phyloP scores from a whole-genome alignment of 1,140 invertebrate species.

The Stratiolaelaps scimitus region DNA sequence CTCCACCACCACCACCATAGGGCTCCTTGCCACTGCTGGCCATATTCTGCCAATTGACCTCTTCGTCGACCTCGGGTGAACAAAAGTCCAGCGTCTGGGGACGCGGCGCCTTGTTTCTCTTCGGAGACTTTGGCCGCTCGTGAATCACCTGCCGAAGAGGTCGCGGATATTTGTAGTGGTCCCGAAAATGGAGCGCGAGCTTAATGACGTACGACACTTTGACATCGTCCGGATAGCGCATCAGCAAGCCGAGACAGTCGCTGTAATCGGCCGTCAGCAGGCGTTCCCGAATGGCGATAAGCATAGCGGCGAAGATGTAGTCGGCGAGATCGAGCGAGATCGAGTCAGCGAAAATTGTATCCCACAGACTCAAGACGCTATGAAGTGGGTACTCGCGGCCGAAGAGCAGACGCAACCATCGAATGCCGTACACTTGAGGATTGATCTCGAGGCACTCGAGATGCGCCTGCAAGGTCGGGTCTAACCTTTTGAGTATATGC shows the following conservation, averaged over 20 bases:
- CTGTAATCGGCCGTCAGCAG: conserved; percentile 52
- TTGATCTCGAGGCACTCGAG: conserved; percentile 56
- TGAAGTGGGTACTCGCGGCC: conserved; percentile 62
- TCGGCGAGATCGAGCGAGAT: conserved; percentile 56
- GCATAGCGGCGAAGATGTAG: conserved; percentile 60
- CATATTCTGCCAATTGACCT: conserved; percentile 17
- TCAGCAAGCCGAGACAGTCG: conserved; percentile 50
- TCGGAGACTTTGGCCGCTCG: conserved; percentile 8
- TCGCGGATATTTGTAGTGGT: conserved; percentile 38
- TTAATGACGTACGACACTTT: conserved; percentile 53
- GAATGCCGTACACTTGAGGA: conserved; percentile 64
- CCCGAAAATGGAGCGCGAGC: conserved; percentile 50
- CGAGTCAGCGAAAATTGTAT: conserved; percentile 63
- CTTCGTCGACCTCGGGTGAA: conserved; percentile 1
- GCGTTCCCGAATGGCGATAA: conserved; percentile 54
- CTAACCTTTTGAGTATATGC: conserved; percentile 51
- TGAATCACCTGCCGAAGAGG: conserved; percentile 36
- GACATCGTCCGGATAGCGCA: conserved; percentile 52
- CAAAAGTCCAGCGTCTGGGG: conserved; percentile 15
- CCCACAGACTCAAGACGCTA: conserved; percentile 61
- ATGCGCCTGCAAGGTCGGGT: conserved; percentile 53
- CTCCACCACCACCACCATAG: too few species aligned
- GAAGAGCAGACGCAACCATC: conserved; percentile 64
- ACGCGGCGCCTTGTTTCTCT: background rate
- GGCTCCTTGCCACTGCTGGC: conserved; percentile 9